These are phyloP conservation scores for Dendrolimus kikuchii DNA, from an alignment of 1,140 invertebrate genomes.

Conservation along the genomic window DNA sequence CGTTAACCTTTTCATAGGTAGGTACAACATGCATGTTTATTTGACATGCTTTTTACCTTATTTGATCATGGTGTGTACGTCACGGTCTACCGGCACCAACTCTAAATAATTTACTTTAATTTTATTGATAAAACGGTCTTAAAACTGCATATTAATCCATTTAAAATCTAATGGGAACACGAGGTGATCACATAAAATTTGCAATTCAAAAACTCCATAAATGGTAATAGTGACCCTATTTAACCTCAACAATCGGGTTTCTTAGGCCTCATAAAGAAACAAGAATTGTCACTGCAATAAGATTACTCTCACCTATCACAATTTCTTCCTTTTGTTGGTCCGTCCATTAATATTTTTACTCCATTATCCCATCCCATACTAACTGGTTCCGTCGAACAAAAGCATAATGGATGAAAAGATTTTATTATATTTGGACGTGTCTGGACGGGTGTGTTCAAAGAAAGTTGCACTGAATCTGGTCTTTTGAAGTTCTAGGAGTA, in stretches of 20 bases:
- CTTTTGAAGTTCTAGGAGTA: too few species aligned
- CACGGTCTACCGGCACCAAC: too few species aligned
- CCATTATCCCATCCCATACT: conserved; percentile 51
- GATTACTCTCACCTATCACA: conserved; percentile 68
- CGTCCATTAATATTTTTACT: conserved; percentile 58
- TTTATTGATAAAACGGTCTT: too few species aligned
- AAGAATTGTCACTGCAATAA: conserved; percentile 49
- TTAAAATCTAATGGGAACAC: too few species aligned
- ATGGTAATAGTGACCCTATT: conserved; percentile 46
- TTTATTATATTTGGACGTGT: conserved; percentile 39
- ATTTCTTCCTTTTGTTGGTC: conserved; percentile 61
- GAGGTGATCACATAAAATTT: conserved; percentile 22
- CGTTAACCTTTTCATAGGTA: too few species aligned
- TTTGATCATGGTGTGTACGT: too few species aligned
- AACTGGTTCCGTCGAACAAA: conserved; percentile 45
- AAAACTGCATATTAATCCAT: too few species aligned
- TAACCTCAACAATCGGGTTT: conserved; percentile 53
- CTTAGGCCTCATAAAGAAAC: conserved; percentile 43
- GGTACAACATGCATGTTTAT: too few species aligned
- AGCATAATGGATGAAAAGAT: conserved; percentile 53
- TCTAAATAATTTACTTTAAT: too few species aligned
- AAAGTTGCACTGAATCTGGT: conserved; percentile 26
- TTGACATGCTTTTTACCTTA: too few species aligned
- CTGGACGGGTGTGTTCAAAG: conserved; percentile 32
- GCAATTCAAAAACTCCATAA: conserved; percentile 51